phyloP scores from a whole-genome alignment of 2,797 vertebrate species.

The Erethizon dorsatum region DNA sequence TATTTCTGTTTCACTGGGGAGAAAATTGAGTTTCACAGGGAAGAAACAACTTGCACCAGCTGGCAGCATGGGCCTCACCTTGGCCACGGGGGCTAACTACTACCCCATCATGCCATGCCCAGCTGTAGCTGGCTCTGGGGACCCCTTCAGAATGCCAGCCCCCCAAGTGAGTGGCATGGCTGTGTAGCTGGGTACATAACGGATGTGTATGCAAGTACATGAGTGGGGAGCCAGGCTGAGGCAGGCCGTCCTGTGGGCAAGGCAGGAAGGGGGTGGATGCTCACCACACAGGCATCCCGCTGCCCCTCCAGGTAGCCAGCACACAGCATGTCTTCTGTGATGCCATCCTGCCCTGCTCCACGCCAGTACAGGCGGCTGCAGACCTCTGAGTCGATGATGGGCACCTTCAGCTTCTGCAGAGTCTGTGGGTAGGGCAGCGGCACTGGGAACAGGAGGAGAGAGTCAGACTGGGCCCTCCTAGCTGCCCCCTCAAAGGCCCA shows the following conservation, averaged over 20 bases:
- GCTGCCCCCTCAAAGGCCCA: background rate
- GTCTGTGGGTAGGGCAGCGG: conserved; percentile 77
- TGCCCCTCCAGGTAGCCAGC: conserved; percentile 85
- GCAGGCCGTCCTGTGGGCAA: background rate
- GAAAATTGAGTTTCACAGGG: background rate
- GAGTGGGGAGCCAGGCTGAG: background rate
- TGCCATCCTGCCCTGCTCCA: conserved; percentile 54
- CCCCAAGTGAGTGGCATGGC: background rate
- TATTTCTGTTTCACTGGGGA: background rate
- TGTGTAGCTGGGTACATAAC: rapidly evolving
- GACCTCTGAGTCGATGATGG: conserved; percentile 74
- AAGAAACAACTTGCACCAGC: background rate
- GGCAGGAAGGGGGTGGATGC: background rate
- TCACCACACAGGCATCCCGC: conserved; percentile 85
- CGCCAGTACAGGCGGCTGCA: conserved; percentile 80
- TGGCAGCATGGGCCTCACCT: no score
- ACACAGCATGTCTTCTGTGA: conserved; percentile 83
- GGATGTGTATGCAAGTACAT: background rate
- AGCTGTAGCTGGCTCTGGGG: background rate
- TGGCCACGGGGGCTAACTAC: background rate
- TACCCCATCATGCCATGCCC: background rate
- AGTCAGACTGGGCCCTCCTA: background rate
- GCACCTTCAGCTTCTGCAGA: conserved; percentile 84
- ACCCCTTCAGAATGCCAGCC: background rate
- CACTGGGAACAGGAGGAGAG: conserved; percentile 34